Conservation (phyloP, 2,888 invertebrate genomes). For the Dasypolia templi region DNA sequence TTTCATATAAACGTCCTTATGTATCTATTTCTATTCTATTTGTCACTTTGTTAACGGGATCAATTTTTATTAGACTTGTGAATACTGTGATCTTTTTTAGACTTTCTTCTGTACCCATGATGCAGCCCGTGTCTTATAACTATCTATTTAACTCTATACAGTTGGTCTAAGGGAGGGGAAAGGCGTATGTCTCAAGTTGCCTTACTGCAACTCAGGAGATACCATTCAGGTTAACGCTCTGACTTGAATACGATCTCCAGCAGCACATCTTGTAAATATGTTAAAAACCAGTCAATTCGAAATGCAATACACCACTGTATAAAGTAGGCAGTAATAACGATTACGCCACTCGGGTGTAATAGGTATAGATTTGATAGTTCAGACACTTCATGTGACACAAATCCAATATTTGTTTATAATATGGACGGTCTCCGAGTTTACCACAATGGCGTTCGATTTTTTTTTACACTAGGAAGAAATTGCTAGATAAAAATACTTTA, state of each 20-base stretch:
- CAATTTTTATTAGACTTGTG: constrained; percentile 64
- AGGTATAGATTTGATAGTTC: constrained; percentile 13
- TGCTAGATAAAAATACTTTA: constrained; percentile 70
- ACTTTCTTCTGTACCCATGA: constrained; percentile 46
- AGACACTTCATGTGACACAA: constrained; percentile 18
- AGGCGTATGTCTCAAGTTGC: not conserved
- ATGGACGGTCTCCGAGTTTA: constrained; percentile 66
- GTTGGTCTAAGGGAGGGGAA: not conserved
- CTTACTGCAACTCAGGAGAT: not conserved
- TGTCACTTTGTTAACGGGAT: constrained; percentile 58
- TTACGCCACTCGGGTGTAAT: constrained; percentile 7
- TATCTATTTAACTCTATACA: constrained; percentile 14
- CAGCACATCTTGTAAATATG: constrained; percentile 38
- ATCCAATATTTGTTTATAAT: constrained; percentile 43
- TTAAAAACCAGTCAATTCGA: constrained; percentile 21
- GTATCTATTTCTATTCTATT: constrained; percentile 43
- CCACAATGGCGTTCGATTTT: constrained; percentile 80
- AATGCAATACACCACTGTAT: constrained; percentile 32
- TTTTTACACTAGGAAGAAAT: constrained; percentile 74
- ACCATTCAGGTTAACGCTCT: constrained; percentile 5
- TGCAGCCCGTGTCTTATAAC: constrained; percentile 14
- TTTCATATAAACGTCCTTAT: constrained; percentile 37
- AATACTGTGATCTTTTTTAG: constrained; percentile 62
- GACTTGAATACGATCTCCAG: constrained; percentile 8
- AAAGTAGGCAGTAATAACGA: constrained; percentile 5